These are phyloP conservation scores for Hemitrygon akajei DNA, from an alignment of 2,797 vertebrate genomes.

Conservation along the genomic window DNA sequence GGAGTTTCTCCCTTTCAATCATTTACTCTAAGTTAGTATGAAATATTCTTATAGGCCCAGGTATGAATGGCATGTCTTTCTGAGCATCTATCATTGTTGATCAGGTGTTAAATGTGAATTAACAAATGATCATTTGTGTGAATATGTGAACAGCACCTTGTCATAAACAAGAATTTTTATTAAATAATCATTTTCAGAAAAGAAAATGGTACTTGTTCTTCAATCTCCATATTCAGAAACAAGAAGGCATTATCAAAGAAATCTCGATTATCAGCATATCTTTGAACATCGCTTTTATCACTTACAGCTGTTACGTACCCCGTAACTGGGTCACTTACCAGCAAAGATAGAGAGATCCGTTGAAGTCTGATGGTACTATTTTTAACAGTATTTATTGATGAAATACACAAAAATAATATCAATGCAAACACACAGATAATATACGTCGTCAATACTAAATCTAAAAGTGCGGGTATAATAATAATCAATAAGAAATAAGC, in stretches of 20 bases:
- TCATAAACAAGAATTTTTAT: background rate
- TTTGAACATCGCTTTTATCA: background rate
- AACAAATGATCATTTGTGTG: background rate
- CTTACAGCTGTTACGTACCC: too few species aligned
- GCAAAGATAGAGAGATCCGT: too few species aligned
- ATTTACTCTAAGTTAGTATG: background rate
- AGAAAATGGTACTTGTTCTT: background rate
- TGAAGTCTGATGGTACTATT: too few species aligned
- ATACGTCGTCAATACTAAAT: too few species aligned
- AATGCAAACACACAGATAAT: too few species aligned
- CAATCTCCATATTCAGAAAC: background rate
- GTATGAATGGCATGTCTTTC: background rate
- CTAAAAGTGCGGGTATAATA: too few species aligned
- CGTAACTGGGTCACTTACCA: too few species aligned
- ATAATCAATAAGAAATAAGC: too few species aligned
- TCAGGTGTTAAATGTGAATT: conserved; percentile 9
- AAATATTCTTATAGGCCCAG: background rate
- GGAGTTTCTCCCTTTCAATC: background rate
- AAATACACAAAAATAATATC: too few species aligned
- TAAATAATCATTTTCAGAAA: conserved; percentile 11
- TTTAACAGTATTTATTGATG: too few species aligned
- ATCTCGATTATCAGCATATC: background rate
- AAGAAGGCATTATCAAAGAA: background rate
- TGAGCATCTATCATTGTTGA: conserved; percentile 10
- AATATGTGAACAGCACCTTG: background rate